A percentile compares a stretch with the other conserved stretches of the same genome.
These are phyloP conservation scores for Apostichopus leukothele DNA, from an alignment of 53 echinoderm and acorn worm genomes.

Conservation along the genomic window DNA sequence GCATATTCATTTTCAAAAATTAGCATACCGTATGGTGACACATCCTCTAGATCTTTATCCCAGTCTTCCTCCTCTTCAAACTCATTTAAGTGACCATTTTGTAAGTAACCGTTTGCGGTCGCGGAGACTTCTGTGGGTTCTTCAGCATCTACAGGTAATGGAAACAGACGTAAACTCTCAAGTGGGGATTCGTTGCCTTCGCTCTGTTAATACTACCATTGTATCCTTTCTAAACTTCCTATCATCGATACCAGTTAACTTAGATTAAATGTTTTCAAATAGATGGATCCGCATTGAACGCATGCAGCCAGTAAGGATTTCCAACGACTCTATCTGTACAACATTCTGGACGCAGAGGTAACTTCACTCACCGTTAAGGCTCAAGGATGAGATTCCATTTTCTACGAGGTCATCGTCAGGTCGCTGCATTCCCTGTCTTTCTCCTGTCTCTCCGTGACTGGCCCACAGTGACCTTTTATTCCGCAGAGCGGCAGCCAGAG, in stretches of 20 bases:
- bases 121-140: neutral
- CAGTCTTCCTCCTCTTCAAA: constrained; percentile 62
- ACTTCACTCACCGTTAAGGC: neutral
- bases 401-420: neutral
- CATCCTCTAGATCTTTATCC: constrained; percentile 76
- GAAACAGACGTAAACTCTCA: no score
- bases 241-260: no score
- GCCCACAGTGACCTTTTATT: constrained; percentile 13
- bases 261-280: no score
- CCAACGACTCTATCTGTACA: no score
- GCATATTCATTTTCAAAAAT: neutral
- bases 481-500: neutral
- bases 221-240: no score
- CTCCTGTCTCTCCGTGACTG: neutral
- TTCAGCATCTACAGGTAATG: neutral
- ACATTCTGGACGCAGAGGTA: no score
- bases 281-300: no score
- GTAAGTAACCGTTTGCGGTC: neutral
- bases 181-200: no score
- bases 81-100: neutral
- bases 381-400: neutral
- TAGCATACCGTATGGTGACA: constrained; percentile 56
- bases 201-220: no score
- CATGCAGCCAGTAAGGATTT: no score
- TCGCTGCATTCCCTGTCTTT: neutral